Evolutionary conservation across 2,888 invertebrate species (phyloP).

Genomic region (Sabellastarte sp.): DNA sequence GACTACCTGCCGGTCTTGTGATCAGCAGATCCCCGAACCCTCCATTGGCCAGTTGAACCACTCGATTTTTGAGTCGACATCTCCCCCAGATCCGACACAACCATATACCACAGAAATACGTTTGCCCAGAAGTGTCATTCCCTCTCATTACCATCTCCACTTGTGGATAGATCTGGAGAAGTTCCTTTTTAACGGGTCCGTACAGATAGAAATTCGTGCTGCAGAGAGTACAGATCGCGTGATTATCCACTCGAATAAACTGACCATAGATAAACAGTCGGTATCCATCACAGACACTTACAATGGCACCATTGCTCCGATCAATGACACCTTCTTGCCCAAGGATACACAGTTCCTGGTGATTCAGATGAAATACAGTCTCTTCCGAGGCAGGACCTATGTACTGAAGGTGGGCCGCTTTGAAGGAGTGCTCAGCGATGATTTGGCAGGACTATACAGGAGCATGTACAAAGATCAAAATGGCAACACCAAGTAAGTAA

Average conservation of each 20-base stretch:
- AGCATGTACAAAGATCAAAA: slow-evolving; percentile 27
- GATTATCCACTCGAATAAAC: slow-evolving; percentile 24
- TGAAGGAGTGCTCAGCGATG: slow-evolving; percentile 22
- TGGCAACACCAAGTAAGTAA: slow-evolving; percentile 24
- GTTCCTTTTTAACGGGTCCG: slow-evolving; percentile 28
- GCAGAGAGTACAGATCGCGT: slow-evolving; percentile 15
- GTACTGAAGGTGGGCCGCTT: slow-evolving; percentile 20
- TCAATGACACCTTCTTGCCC: not conserved
- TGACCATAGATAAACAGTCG: slow-evolving; percentile 11
- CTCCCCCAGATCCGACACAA: slow-evolving; percentile 15
- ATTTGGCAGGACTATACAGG: slow-evolving; percentile 29
- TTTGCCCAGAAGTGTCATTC: slow-evolving; percentile 24
- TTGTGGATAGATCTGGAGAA: slow-evolving; percentile 23
- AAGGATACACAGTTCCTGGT: slow-evolving; percentile 26
- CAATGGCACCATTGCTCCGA: not conserved
- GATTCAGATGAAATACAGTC: slow-evolving; percentile 16
- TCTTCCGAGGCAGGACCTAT: slow-evolving; percentile 15
- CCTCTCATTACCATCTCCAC: slow-evolving; percentile 23
- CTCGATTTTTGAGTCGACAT: not conserved
- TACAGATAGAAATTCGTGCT: slow-evolving; percentile 19
- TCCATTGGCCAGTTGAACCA: not conserved
- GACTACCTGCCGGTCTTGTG: too few species aligned
- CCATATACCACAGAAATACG: slow-evolving; percentile 31
- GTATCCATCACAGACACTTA: slow-evolving; percentile 13
- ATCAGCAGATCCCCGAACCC: too few species aligned